A percentile compares a stretch with the other conserved stretches of the same genome.
These are phyloP conservation scores for Simalia tracyae DNA, from an alignment of 2,797 vertebrate species.

Conservation along the genomic window DNA sequence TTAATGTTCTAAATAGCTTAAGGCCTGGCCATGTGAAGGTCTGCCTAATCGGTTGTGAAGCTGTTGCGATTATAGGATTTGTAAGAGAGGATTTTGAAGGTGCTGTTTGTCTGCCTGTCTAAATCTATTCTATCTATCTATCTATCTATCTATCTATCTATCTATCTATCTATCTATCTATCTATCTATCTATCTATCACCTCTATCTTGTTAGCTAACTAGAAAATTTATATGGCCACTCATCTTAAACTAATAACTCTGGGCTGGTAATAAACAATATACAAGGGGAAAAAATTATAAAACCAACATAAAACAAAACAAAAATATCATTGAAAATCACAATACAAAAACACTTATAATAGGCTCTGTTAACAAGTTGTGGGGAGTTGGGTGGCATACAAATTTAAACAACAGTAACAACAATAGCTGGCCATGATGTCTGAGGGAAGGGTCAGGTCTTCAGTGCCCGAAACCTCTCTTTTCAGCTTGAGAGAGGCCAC, in stretches of 20 bases:
- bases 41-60: no score
- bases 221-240: neutral
- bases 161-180: no score
- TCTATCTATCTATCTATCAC: no score
- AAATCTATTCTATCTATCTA: no score
- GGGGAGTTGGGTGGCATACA: neutral
- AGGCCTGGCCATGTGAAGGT: no score
- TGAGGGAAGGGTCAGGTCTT: no score
- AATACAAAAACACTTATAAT: neutral
- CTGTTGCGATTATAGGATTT: neutral
- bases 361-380: neutral
- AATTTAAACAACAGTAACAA: neutral
- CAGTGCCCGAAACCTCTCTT: no score
- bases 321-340: neutral
- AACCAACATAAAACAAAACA: neutral
- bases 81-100: neutral
- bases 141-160: no score
- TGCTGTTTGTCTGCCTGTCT: no score
- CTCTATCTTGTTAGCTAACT: neutral
- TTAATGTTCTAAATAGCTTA: no score
- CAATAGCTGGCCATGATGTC: neutral
- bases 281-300: neutral
- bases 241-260: neutral
- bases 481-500: no score
- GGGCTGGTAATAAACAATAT: neutral